Percentiles rank a stretch among this genome's conserved stretches.
Conservation (phyloP, 2,113 vertebrate genomes). For the human region DNA sequence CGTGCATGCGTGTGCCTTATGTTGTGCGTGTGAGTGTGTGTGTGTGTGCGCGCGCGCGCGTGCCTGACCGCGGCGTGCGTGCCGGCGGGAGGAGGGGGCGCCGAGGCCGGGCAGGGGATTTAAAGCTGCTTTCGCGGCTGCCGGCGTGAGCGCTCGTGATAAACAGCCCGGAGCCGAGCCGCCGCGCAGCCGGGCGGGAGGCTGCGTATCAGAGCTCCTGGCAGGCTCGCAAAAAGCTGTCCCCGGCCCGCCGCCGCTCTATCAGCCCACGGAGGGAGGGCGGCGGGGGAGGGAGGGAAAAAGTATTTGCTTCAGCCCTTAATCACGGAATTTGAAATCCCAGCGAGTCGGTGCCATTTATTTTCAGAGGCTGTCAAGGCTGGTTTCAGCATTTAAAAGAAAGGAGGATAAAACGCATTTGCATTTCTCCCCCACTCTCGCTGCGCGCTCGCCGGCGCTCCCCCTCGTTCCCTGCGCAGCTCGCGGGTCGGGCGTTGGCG, state of each 20-base stretch:
- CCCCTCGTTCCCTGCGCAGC: neutral
- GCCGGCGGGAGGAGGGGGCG: neutral
- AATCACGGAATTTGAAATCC: constrained; percentile 83
- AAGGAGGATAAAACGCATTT: constrained; percentile 75
- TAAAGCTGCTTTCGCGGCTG: constrained; percentile 79
- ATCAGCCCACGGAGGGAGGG: constrained; percentile 74
- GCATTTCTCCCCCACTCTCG: constrained; percentile 60
- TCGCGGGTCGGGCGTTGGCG: neutral
- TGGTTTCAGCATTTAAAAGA: constrained; percentile 77
- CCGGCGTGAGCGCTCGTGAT: constrained; percentile 80
- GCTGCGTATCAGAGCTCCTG: constrained; percentile 82
- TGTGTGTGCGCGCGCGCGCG: neutral
- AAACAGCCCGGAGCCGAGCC: constrained; percentile 83
- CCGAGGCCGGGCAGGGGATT: constrained; percentile 47
- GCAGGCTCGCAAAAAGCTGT: constrained; percentile 79
- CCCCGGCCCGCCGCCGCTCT: constrained; percentile 76
- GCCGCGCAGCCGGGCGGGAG: constrained; percentile 80
- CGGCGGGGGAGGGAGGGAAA: neutral
- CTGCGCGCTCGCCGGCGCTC: neutral
- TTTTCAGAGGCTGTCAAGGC: constrained; percentile 77
- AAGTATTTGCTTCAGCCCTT: constrained; percentile 80
- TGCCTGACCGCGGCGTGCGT: neutral
- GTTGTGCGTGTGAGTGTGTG: neutral
- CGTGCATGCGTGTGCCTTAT: neutral
- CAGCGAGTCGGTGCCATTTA: constrained; percentile 81